Base-by-base conservation (phyloP, 2,113 vertebrate species). In the Apeltes quadracus region DNA sequence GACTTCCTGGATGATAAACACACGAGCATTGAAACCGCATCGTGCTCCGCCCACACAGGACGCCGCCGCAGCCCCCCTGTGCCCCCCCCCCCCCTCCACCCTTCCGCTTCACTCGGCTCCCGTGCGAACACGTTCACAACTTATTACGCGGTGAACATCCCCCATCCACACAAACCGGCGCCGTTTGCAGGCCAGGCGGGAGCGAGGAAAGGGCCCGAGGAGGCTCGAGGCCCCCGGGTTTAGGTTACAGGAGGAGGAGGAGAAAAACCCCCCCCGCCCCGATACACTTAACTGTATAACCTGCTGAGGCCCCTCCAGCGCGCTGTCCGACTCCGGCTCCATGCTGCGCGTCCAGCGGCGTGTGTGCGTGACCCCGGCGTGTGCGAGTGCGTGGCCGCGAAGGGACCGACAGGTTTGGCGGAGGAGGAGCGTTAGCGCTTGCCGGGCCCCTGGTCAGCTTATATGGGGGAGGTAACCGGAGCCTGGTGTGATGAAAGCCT, bases 231-330 rank as follows among this genome's bases (percentile, higher is more conserved):
- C 48, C 77, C 65, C 32, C 3, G n/a, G 69, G 82, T 81, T 75
- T 82, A 62, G 64, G 80, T 84, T 82, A 73, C 86, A 70, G 29
- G 29, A 29, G 29, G 29, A 29, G 29, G 29, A 29, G 69, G 64
- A 79, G 18, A 34, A 78, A 87, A 83, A n/a, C n/a, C n/a, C n/a
- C n/a, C n/a, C n/a, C n/a, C n/a, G 72, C 74, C 43, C 75, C 10
- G 23, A 34, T 87, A 76, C 88, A 94, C 94, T 94, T 94, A 94
- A 94, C 94, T 94, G 94, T 79, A 94, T 76, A 88, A 91, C 86
- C 56, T 87, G 89, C 69, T 87, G 90, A 13, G 87, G 85, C 78
- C 77, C 87, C 88, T 88, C 90, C 57, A 87, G 73, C 91, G 92
- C 76, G 83, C 81, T 91, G 82, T 89, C 92, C 73, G 90, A 82